phyloP scores from a whole-genome alignment of 2,797 vertebrate species.

The Coracias cyanogaster region DNA sequence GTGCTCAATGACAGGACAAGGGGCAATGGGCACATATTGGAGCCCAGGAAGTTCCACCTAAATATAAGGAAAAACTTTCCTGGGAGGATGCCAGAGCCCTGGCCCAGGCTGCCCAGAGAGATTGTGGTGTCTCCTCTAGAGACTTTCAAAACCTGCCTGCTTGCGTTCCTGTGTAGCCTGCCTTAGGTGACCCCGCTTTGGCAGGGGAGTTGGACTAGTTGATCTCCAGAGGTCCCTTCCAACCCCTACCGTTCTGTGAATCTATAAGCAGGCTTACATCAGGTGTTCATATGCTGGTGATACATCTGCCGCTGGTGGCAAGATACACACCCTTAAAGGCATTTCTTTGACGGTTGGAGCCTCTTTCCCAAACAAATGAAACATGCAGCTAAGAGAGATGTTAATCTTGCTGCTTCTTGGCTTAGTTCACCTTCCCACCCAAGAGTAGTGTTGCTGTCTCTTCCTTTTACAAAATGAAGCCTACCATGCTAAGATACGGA shows the following conservation, averaged over 20 bases:
- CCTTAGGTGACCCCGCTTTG: not conserved
- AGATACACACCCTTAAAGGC: not conserved
- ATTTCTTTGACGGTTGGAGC: not conserved
- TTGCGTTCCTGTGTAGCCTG: not conserved
- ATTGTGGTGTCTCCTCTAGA: not conserved
- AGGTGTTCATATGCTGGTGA: not conserved
- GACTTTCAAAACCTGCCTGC: not conserved
- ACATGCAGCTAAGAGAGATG: not conserved
- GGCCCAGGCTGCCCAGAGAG: not conserved
- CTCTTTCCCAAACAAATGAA: not conserved
- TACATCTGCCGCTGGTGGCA: rapidly evolving
- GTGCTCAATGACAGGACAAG: not conserved
- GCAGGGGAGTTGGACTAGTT: not conserved
- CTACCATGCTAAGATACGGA: not conserved
- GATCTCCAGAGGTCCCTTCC: not conserved
- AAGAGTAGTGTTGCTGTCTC: not conserved
- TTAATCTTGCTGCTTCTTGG: not conserved
- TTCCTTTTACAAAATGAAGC: not conserved
- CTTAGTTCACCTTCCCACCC: not conserved
- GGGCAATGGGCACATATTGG: not conserved
- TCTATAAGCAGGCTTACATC: not conserved
- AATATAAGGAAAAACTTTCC: not conserved
- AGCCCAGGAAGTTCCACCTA: not conserved
- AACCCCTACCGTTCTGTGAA: not conserved
- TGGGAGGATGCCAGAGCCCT: not conserved